phyloP scores from a whole-genome alignment of 2,888 invertebrate genomes.

The Mamestra brassicae region DNA sequence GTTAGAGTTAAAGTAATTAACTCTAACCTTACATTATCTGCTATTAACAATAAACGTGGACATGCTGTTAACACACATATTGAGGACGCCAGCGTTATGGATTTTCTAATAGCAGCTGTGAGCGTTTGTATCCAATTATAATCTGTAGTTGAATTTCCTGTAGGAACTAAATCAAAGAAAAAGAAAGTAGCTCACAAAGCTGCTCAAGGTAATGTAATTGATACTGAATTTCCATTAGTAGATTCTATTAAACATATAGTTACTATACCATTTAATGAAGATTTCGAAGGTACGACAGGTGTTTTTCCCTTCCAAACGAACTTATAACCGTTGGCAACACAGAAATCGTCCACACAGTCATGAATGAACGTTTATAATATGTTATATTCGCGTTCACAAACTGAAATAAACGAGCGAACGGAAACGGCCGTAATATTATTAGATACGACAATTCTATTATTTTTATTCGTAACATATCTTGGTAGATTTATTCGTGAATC shows the following conservation, averaged over 20 bases:
- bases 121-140: slow-evolving; percentile 43
- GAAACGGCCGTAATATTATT: slow-evolving; percentile 90
- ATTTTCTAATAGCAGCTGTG: slow-evolving; percentile 49
- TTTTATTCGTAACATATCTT: slow-evolving; percentile 90
- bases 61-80: slow-evolving; percentile 61
- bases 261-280: neutral
- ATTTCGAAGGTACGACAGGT: slow-evolving; percentile 15
- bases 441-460: slow-evolving; percentile 91
- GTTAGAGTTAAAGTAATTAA: slow-evolving; percentile 79
- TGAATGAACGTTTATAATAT: slow-evolving; percentile 85
- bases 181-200: slow-evolving; percentile 39
- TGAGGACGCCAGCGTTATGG: slow-evolving; percentile 38
- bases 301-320: slow-evolving; percentile 7
- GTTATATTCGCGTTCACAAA: slow-evolving; percentile 87
- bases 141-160: slow-evolving; percentile 36
- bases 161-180: slow-evolving; percentile 32
- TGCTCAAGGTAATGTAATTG: slow-evolving; percentile 12
- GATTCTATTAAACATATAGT: neutral
- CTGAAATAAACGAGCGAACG: slow-evolving; percentile 90
- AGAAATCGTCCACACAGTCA: slow-evolving; percentile 66
- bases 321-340: slow-evolving; percentile 57
- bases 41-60: slow-evolving; percentile 78
- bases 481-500: slow-evolving; percentile 88
- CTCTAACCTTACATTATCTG: slow-evolving; percentile 77
- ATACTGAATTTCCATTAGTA: slow-evolving; percentile 2